phyloP scores from a whole-genome alignment of 2,888 invertebrate species.

The Drosophila tripunctata region DNA sequence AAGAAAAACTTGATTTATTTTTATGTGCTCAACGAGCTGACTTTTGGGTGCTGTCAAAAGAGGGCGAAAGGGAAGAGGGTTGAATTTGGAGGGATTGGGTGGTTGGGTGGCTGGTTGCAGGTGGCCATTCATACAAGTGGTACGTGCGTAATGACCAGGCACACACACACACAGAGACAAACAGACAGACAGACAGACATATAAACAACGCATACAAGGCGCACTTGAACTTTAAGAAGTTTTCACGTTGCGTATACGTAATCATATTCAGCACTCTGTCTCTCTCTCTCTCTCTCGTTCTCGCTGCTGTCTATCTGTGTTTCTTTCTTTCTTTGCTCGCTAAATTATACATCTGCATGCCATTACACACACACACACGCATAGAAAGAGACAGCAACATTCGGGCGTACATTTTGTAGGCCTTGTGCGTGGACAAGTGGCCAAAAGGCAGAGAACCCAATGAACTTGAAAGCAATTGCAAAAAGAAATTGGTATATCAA shows the following conservation, averaged over 20 bases:
- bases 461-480: slow-evolving; percentile 47
- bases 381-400: neutral
- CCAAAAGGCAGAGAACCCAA: slow-evolving; percentile 29
- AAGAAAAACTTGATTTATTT: slow-evolving; percentile 79
- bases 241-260: slow-evolving; percentile 72
- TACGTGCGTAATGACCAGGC: slow-evolving; percentile 77
- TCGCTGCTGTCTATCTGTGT: neutral
- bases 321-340: slow-evolving; percentile 14
- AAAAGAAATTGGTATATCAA: slow-evolving; percentile 36
- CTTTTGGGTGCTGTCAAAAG: slow-evolving; percentile 20
- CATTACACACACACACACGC: slow-evolving; percentile 19
- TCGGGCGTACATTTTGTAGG: neutral
- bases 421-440: slow-evolving; percentile 67
- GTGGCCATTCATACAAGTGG: slow-evolving; percentile 71
- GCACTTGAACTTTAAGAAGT: slow-evolving; percentile 75
- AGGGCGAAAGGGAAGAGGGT: slow-evolving; percentile 1
- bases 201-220: slow-evolving; percentile 8
- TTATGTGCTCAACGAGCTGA: slow-evolving; percentile 71
- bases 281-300: neutral
- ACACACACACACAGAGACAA: slow-evolving; percentile 43
- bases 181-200: slow-evolving; percentile 10
- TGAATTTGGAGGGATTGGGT: neutral
- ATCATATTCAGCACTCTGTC: slow-evolving; percentile 48
- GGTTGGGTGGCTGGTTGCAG: neutral
- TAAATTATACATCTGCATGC: slow-evolving; percentile 65